Base-by-base conservation (phyloP, 30 jellyfish, hydroid and myxozoan species). In the Nemopilema nomurai region DNA sequence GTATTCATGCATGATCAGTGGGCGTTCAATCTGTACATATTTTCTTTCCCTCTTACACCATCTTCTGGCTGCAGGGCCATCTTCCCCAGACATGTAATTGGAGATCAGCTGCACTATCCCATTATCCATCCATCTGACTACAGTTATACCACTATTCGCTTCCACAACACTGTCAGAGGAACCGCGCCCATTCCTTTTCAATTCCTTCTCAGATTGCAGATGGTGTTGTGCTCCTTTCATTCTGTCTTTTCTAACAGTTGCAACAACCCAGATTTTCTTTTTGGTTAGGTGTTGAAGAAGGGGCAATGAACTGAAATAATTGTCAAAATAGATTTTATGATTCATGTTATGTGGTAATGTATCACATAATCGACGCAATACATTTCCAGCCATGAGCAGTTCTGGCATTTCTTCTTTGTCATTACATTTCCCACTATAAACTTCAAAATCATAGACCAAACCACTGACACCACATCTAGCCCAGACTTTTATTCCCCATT, bases 291-390 rank as follows among this genome's bases (percentile, higher is more conserved):
- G 30, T 49, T 75, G 57, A 20, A 86, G 67, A 50, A 86, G 68
- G 77, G 77, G 85, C 29, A 53, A 24, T 28, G 84, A 76, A 18
- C 73, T 84, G 81, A 84, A 84, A 65, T 84, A 84, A 49, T 84
- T 84, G 68, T 84, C 82, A 50, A 86, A 31, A 75, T 74, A 75
- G 78, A 86, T 52, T 75, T 86, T 86, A 62, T 86, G 89, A n/a
- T 76, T 23, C 33, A 22, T 76, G 70, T 49, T 51, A 16, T 62
- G 32, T 1, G 67, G 18, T 24, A 86, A 49, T 49, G 79, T 64
- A 13, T 49, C 83, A 86, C 95, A 86, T 23, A 86, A 64, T 77
- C 51, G 32, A 74, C 66, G 50, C 28, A 86, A 84, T 7, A 63
- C 84, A 86, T 86, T 75, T 16, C 84, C 95, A 65, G 78, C 83